Percentiles rank a stretch among this genome's conserved stretches.
phyloP scores from a whole-genome alignment of 1,140 invertebrate genomes.

The Scaptodrosophila lebanonensis region DNA sequence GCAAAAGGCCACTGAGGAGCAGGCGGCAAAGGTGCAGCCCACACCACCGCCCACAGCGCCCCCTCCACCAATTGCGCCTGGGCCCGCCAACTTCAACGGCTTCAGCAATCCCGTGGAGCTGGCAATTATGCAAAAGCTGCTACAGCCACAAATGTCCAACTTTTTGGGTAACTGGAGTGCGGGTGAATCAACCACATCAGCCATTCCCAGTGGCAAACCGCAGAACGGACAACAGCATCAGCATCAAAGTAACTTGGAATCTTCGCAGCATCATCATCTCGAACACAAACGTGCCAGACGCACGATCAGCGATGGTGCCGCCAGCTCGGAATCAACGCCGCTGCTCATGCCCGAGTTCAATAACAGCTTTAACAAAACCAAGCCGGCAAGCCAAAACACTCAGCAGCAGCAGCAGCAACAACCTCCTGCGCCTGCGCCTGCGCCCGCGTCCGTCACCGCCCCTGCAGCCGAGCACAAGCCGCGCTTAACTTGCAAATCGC shows the following conservation, averaged over 20 bases:
- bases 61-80: neutral
- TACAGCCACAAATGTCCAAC: conserved; percentile 64
- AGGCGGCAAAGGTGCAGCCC: conserved; percentile 12
- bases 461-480: conserved; percentile 77
- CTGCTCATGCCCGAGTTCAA: conserved; percentile 32
- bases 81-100: conserved; percentile 24
- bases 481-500: conserved; percentile 80
- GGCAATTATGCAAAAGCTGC: conserved; percentile 83
- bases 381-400: conserved; percentile 4
- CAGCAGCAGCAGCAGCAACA: conserved; percentile 9
- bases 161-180: conserved; percentile 31
- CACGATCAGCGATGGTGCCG: too few species aligned
- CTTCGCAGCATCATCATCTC: conserved; percentile 38
- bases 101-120: conserved; percentile 82
- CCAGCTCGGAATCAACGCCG: conserved; percentile 23
- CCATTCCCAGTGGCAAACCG: too few species aligned
- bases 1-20: conserved; percentile 37
- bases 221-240: conserved; percentile 34
- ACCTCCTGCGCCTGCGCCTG: conserved; percentile 6
- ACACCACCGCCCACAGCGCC: conserved; percentile 18
- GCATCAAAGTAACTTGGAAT: conserved; percentile 29
- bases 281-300: conserved; percentile 55
- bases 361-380: conserved; percentile 14
- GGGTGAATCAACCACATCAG: too few species aligned
- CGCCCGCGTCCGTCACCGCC: conserved; percentile 1